Conservation (phyloP, 2,888 invertebrate species). For the Chalcis sispes region DNA sequence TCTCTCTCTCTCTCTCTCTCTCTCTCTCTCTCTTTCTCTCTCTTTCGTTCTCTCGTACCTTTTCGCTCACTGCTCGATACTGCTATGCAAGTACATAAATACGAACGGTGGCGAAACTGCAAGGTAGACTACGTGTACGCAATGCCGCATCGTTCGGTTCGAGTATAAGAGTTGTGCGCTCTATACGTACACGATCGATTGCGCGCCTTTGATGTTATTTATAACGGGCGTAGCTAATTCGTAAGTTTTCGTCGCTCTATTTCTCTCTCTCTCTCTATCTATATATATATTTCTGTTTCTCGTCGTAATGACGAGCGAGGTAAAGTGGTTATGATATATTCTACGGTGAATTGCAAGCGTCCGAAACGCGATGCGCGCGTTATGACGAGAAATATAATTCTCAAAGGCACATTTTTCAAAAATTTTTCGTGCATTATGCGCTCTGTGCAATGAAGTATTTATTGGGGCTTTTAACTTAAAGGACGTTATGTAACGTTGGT, state of each 20-base stretch:
- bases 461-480: slow-evolving; percentile 36
- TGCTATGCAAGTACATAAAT: background rate
- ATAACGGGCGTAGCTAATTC: slow-evolving; percentile 62
- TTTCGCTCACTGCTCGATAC: too few relatives aligned
- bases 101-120: background rate
- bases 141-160: background rate
- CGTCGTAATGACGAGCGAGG: slow-evolving; percentile 17
- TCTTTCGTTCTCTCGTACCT: background rate
- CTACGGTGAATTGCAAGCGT: background rate
- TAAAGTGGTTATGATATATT: slow-evolving; percentile 11
- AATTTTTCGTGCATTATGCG: background rate
- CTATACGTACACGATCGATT: slow-evolving; percentile 25
- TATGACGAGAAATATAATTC: too few relatives aligned
- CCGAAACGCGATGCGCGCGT: slow-evolving; percentile 2
- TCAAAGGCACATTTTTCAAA: too few relatives aligned
- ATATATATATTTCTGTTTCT: too few relatives aligned
- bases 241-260: slow-evolving; percentile 8
- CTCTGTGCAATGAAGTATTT: slow-evolving; percentile 34
- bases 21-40: background rate
- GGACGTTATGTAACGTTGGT: slow-evolving; percentile 23
- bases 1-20: too few relatives aligned
- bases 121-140: background rate
- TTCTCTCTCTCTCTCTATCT: too few relatives aligned
- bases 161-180: slow-evolving; percentile 1
- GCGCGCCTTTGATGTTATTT: slow-evolving; percentile 65